phyloP scores from a whole-genome alignment of 2,113 vertebrate species.

The Dolichallabes microphthalmus region DNA sequence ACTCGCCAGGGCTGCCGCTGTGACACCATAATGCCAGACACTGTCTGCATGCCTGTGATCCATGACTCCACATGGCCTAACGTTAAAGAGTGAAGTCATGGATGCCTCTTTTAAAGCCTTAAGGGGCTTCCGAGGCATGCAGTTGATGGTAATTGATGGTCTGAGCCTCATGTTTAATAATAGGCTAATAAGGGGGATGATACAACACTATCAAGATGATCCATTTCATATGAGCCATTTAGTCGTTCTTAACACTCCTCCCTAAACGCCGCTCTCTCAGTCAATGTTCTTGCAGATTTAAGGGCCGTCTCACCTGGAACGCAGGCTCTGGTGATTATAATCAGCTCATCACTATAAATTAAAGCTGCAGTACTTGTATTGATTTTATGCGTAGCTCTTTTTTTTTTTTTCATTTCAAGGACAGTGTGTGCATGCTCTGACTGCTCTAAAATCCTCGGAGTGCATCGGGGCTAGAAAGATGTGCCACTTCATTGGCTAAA shows the following conservation, averaged over 20 bases:
- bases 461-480: constrained; percentile 4
- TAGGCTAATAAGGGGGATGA: constrained; percentile 39
- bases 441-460: constrained; percentile 18
- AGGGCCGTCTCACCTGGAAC: background rate
- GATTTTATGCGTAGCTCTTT: constrained; percentile 28
- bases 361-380: constrained; percentile 17
- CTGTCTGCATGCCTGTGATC: constrained; percentile 2
- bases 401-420: constrained; percentile 42
- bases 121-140: constrained; percentile 11
- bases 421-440: constrained; percentile 18
- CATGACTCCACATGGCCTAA: background rate
- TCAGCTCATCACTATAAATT: constrained; percentile 39
- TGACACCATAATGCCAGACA: background rate
- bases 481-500: constrained; percentile 17
- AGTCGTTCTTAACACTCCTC: constrained; percentile 18
- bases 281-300: background rate
- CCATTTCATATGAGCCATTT: constrained; percentile 27
- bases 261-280: background rate
- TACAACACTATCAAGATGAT: constrained; percentile 26
- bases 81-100: background rate
- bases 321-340: constrained; percentile 17
- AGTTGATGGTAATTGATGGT: constrained; percentile 40
- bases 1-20: background rate
- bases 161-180: constrained; percentile 6
- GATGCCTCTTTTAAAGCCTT: constrained; percentile 10